These are phyloP conservation scores for Tiphia femorata DNA, from an alignment of 2,888 invertebrate species.

Conservation along the genomic window DNA sequence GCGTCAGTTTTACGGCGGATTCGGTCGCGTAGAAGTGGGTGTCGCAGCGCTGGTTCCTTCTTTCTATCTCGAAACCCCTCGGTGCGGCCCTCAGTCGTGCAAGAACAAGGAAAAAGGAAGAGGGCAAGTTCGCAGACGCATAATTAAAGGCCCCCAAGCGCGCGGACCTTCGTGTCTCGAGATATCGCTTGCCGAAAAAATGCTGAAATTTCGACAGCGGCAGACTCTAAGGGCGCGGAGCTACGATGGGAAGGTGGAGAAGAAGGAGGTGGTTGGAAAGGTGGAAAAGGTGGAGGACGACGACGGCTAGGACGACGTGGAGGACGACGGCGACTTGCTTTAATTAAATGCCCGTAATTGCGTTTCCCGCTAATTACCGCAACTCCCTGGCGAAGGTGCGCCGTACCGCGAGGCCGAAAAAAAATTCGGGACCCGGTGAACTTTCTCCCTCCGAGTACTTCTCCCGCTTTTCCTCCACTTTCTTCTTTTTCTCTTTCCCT, in stretches of 20 bases:
- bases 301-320: conserved; percentile 31
- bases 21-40: too few relatives aligned
- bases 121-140: conserved; percentile 28
- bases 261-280: conserved; percentile 16
- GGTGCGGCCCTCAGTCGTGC: conserved; percentile 9
- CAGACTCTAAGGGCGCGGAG: neutral
- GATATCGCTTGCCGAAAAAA: conserved; percentile 44
- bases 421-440: conserved; percentile 45
- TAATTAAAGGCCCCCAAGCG: conserved; percentile 42
- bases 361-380: conserved; percentile 62
- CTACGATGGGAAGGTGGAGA: conserved; percentile 14
- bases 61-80: neutral
- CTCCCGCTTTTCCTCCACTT: conserved; percentile 14
- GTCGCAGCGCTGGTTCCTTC: conserved; percentile 15
- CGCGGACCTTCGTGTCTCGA: conserved; percentile 25
- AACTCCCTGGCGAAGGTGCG: conserved; percentile 32
- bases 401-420: conserved; percentile 34
- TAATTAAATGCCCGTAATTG: conserved; percentile 64
- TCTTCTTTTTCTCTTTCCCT: conserved; percentile 14
- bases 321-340: conserved; percentile 54
- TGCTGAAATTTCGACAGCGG: conserved; percentile 41
- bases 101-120: conserved; percentile 1
- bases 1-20: too few relatives aligned
- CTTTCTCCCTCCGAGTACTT: conserved; percentile 34
- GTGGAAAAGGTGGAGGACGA: conserved; percentile 20